Conservation (phyloP, 92 coral and sea anemone genomes). For the Phenganax stokvisi region DNA sequence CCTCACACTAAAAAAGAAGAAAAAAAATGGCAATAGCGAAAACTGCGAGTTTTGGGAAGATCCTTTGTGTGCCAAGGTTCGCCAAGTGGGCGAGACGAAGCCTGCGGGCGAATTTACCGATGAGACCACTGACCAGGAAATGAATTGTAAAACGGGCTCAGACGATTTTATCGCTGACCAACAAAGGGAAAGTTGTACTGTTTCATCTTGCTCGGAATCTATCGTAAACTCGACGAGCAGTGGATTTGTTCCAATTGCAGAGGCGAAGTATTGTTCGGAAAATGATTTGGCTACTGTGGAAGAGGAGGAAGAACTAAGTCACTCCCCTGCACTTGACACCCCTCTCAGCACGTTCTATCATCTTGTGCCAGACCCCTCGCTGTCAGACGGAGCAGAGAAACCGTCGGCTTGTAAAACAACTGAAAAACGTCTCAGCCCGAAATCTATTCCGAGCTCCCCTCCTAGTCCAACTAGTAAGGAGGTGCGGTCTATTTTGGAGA, state of each 20-base stretch:
- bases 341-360: slow-evolving; percentile 89
- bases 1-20: slow-evolving; percentile 19
- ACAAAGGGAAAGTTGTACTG: no score
- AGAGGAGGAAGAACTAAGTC: slow-evolving; percentile 61
- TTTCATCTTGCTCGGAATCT: not conserved
- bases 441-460: slow-evolving; percentile 63
- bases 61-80: slow-evolving; percentile 20
- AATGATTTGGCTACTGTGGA: slow-evolving; percentile 19
- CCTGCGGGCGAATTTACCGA: not conserved
- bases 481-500: slow-evolving; percentile 65
- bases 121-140: slow-evolving; percentile 13
- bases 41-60: slow-evolving; percentile 40
- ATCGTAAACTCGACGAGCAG: not conserved
- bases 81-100: not conserved
- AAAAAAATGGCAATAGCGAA: not conserved
- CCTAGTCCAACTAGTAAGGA: slow-evolving; percentile 71
- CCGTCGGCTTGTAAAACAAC: not conserved
- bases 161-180: not conserved
- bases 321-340: slow-evolving; percentile 83
- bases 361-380: slow-evolving; percentile 62
- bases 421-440: not conserved
- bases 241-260: slow-evolving; percentile 24
- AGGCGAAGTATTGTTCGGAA: slow-evolving; percentile 1
- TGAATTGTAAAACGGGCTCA: not conserved
- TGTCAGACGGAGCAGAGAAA: not conserved